These are phyloP conservation scores for Netelia melanura DNA, from an alignment of 2,888 invertebrate species.

Conservation along the genomic window DNA sequence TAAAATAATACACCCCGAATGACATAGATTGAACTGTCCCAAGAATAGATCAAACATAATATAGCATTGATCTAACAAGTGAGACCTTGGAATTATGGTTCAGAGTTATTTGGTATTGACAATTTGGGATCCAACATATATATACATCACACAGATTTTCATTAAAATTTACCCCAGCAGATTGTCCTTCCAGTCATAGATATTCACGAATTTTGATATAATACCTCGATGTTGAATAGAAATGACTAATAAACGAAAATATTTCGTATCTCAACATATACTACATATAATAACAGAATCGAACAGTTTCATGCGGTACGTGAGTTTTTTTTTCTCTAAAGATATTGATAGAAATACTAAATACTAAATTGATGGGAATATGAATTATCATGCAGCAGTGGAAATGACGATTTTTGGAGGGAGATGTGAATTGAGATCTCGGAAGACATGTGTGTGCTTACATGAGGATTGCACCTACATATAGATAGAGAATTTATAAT, in stretches of 20 bases:
- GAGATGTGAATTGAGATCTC: constrained; percentile 58
- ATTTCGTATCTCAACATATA: too few relatives aligned
- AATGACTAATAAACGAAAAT: too few relatives aligned
- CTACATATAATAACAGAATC: too few relatives aligned
- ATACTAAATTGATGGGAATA: constrained; percentile 4
- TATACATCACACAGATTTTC: not conserved
- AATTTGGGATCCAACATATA: constrained; percentile 2
- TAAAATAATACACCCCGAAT: constrained; percentile 57
- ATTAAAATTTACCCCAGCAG: not conserved
- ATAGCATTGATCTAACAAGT: constrained; percentile 70
- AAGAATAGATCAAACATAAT: constrained; percentile 64
- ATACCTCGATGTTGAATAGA: too few relatives aligned
- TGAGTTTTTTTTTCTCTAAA: too few relatives aligned
- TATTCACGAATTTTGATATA: too few relatives aligned
- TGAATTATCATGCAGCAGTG: constrained; percentile 36
- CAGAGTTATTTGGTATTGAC: constrained; percentile 28
- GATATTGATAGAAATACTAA: too few relatives aligned
- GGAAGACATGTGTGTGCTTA: constrained; percentile 37
- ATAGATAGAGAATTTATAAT: constrained; percentile 55
- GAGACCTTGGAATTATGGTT: constrained; percentile 64
- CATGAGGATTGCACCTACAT: constrained; percentile 50
- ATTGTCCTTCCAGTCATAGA: not conserved
- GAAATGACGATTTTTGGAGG: constrained; percentile 62
- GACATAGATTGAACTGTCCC: constrained; percentile 59
- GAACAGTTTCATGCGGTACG: too few relatives aligned